These are phyloP conservation scores for Plectrocnemia conspersa DNA, from an alignment of 1,140 invertebrate species.

Conservation along the genomic window DNA sequence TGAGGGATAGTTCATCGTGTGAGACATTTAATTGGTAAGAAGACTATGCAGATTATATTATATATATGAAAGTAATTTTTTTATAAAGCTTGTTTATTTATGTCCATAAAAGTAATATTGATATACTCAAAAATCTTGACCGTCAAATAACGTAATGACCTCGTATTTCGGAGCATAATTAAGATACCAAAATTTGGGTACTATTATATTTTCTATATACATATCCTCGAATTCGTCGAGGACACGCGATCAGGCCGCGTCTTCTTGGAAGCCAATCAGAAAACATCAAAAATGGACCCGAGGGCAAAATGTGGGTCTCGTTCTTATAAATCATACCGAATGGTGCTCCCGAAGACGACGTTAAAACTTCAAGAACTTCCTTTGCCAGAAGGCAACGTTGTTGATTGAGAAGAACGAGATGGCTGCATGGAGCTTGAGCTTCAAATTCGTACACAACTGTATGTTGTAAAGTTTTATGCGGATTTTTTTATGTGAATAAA, in stretches of 20 bases:
- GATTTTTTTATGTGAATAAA: too few species aligned
- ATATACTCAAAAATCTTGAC: too few species aligned
- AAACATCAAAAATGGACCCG: conserved; percentile 20
- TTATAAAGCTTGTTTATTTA: too few species aligned
- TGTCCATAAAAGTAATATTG: too few species aligned
- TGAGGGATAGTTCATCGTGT: too few species aligned
- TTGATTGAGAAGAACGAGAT: neutral
- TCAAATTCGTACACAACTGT: too few species aligned
- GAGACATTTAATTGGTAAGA: neutral
- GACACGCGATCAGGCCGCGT: conserved; percentile 8
- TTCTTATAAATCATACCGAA: conserved; percentile 20
- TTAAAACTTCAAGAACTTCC: neutral
- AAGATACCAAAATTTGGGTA: too few species aligned
- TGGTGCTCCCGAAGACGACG: neutral
- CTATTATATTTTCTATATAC: too few species aligned
- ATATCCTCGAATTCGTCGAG: too few species aligned
- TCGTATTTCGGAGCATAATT: too few species aligned
- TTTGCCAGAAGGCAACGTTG: neutral
- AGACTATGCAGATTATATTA: neutral
- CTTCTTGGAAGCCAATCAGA: conserved; percentile 20
- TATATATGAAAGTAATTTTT: neutral
- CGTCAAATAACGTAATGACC: too few species aligned
- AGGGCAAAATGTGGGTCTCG: conserved; percentile 16
- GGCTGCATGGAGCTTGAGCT: neutral
- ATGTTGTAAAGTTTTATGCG: too few species aligned